Percentiles rank a stretch among this genome's conserved stretches.
Conservation (phyloP, 2,888 invertebrate species). For the Cynaeus angustus region DNA sequence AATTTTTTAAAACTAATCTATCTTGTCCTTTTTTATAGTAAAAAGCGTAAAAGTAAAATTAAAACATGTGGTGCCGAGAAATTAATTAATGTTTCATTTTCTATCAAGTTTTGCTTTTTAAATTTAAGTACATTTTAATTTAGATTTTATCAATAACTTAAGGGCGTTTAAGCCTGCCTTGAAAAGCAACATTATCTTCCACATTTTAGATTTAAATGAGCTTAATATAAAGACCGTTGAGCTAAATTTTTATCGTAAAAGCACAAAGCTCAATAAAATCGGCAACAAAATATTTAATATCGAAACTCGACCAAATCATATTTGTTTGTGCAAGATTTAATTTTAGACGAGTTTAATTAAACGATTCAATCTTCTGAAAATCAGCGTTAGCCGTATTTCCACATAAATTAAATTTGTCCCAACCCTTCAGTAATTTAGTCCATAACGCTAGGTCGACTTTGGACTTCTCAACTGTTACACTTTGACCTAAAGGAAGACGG, state of each 20-base stretch:
- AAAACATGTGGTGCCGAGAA: no score
- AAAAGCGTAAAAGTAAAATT: no score
- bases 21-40: no score
- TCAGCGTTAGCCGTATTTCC: constrained; percentile 27
- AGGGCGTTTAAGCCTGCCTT: no score
- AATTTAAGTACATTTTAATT: no score
- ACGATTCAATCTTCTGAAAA: constrained; percentile 31
- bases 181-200: no score
- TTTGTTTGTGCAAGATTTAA: constrained; percentile 24
- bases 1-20: no score
- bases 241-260: background rate
- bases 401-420: constrained; percentile 29
- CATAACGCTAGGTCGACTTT: constrained; percentile 25
- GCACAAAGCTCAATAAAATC: background rate
- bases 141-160: no score
- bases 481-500: constrained; percentile 1
- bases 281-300: background rate
- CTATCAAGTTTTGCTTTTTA: no score
- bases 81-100: no score
- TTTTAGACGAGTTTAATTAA: constrained; percentile 30
- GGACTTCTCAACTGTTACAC: constrained; percentile 20
- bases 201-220: no score
- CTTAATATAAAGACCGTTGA: background rate
- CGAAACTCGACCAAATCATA: constrained; percentile 9
- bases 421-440: constrained; percentile 33